These are phyloP conservation scores for Pseudococcus longispinus DNA, from an alignment of 2,888 invertebrate species.

Conservation along the genomic window DNA sequence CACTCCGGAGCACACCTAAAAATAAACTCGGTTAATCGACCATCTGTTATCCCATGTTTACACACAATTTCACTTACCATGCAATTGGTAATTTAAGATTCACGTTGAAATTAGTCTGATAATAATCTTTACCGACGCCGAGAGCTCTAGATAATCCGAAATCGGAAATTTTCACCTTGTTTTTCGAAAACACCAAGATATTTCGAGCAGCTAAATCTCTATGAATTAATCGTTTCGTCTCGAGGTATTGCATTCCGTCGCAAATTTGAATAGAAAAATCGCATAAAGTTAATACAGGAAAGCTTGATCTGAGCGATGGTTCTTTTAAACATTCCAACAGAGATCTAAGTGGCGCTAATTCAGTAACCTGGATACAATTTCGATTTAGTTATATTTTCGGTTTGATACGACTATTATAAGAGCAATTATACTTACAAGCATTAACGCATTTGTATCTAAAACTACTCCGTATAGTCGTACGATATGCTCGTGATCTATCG, in stretches of 20 bases:
- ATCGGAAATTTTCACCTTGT: slow-evolving; percentile 97
- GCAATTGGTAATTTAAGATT: slow-evolving; percentile 97
- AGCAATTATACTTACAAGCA: slow-evolving; percentile 59
- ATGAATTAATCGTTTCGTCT: slow-evolving; percentile 94
- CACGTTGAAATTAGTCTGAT: slow-evolving; percentile 97
- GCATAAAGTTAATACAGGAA: slow-evolving; percentile 89
- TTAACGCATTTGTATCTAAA: slow-evolving; percentile 85
- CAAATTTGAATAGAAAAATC: slow-evolving; percentile 96
- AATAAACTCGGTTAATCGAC: background rate
- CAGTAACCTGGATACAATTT: slow-evolving; percentile 74
- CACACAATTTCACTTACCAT: slow-evolving; percentile 71
- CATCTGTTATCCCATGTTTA: background rate
- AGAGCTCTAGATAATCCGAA: slow-evolving; percentile 94
- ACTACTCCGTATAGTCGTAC: slow-evolving; percentile 98
- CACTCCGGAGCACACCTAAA: slow-evolving; percentile 95
- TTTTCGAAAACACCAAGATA: slow-evolving; percentile 94
- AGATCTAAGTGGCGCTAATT: slow-evolving; percentile 93
- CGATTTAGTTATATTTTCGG: background rate
- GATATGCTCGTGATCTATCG: slow-evolving; percentile 95
- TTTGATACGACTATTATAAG: background rate
- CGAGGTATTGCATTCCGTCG: slow-evolving; percentile 97
- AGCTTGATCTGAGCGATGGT: slow-evolving; percentile 85
- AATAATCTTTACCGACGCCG: slow-evolving; percentile 98
- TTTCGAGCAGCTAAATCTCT: slow-evolving; percentile 97
- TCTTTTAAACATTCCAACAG: slow-evolving; percentile 95